Conservation (phyloP, 2,797 vertebrate genomes). For the Ctenopoma kingsleyae region DNA sequence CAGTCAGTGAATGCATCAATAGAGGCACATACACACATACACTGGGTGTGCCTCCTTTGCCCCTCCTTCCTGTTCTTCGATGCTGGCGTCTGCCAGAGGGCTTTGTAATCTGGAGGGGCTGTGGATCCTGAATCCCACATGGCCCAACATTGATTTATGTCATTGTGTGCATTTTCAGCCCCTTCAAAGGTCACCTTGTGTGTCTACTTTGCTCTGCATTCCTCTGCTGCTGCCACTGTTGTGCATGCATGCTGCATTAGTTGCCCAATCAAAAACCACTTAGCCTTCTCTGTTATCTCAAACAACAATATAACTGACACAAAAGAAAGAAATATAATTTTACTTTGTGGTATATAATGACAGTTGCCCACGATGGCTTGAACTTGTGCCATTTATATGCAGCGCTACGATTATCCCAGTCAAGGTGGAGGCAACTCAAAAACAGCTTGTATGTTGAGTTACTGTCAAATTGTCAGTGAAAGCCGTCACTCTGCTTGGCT, state of each 20-base stretch:
- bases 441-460: conserved; percentile 44
- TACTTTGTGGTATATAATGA: conserved; percentile 39
- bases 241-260: conserved; percentile 63
- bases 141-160: conserved; percentile 81
- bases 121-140: conserved; percentile 67
- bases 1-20: conserved; percentile 18
- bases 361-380: conserved; percentile 33
- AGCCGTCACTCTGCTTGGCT: conserved; percentile 58
- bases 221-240: conserved; percentile 50
- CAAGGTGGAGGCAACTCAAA: conserved; percentile 45
- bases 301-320: conserved; percentile 30
- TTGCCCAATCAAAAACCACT: conserved; percentile 43
- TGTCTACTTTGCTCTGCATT: conserved; percentile 71
- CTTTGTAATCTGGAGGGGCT: conserved; percentile 70
- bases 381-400: conserved; percentile 46
- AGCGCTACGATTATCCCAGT: conserved; percentile 51
- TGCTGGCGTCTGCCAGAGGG: conserved; percentile 65
- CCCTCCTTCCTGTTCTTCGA: conserved; percentile 43
- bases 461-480: conserved; percentile 69
- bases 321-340: conserved; percentile 47
- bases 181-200: conserved; percentile 83
- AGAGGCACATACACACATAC: conserved; percentile 23
- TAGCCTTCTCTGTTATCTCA: conserved; percentile 21
- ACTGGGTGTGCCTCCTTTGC: conserved; percentile 36
- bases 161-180: conserved; percentile 80